Conservation (phyloP, 2,888 invertebrate species). For the Ypsolopha sequella region DNA sequence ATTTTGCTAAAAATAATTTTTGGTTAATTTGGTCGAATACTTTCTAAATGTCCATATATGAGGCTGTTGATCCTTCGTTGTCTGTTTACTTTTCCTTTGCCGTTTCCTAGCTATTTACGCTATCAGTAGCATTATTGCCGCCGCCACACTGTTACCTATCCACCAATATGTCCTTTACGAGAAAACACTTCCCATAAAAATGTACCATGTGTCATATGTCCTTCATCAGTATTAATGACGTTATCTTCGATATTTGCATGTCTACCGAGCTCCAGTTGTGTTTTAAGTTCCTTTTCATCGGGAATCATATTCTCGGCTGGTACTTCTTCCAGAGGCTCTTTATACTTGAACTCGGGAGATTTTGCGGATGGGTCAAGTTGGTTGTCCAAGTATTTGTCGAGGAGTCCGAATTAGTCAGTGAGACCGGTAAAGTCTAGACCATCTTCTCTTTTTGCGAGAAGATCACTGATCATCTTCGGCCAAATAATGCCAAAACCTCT, state of each 20-base stretch:
- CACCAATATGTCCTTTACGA: constrained; percentile 63
- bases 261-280: constrained; percentile 16
- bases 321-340: constrained; percentile 29
- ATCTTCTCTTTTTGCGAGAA: constrained; percentile 55
- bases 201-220: constrained; percentile 33
- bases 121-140: constrained; percentile 48
- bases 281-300: constrained; percentile 9
- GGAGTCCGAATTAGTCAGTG: constrained; percentile 65
- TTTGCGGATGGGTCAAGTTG: constrained; percentile 46
- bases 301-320: background rate
- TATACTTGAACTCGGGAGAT: constrained; percentile 36
- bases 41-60: no score
- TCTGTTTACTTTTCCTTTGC: constrained; percentile 61
- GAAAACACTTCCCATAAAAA: constrained; percentile 56
- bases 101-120: constrained; percentile 61
- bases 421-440: constrained; percentile 61
- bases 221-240: constrained; percentile 40
- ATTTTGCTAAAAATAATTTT: no score
- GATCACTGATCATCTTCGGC: constrained; percentile 59
- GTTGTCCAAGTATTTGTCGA: constrained; percentile 65
- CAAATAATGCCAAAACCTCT: constrained; percentile 55
- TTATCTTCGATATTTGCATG: constrained; percentile 31
- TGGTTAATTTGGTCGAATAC: no score
- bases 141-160: constrained; percentile 59
- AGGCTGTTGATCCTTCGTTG: constrained; percentile 55